Evolutionary conservation across 2,888 invertebrate species (phyloP), one percentile per base, ranked within the genome.

Genomic region (Athripsodes cinereus): DNA sequence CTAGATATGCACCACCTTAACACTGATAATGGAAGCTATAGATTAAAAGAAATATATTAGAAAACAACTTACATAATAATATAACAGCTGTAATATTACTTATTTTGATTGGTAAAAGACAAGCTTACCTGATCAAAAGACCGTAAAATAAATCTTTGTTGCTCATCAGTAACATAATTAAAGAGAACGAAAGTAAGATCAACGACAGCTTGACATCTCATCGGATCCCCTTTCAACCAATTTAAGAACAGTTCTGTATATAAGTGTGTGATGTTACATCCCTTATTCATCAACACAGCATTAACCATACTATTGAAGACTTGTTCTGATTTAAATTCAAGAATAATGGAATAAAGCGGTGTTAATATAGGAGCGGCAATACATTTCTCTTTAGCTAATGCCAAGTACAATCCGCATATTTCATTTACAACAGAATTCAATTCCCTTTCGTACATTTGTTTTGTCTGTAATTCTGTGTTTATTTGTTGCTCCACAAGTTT

Each of bases 101-200:
- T 26, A 6, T 26, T 26, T 26, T 26, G 26, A 6, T 26, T 26
- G 26, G 26, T n/a, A 26, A 26, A 26, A 26, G 26, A 26, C 10
- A 26, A 47, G n/a, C 13, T 72, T 67, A 86, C 87, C 78, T 81
- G 74, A 22, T 79, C 67, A 54, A 89, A 74, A 0, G 77, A 76
- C 20, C 76, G 70, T 61, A 88, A 74, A 60, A 85, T 72, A 1
- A 70, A 69, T 22, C 78, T 71, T 66, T 83, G 83, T 53, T 84
- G 81, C 0, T 71, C 70, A 34, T 78, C 74, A 20, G 71, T 69
- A 64, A 87, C 68, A 63, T 83, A 79, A 31, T 74, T 73, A 59
- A 86, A 67, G 52, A 86, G 67, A 58, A 81, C 73, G 69, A 90
- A 88, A 50, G 84, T 72, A 11, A 89, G 72, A 66, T 86, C 82